Evolutionary conservation across 64 coral and sea anemone genomes (phyloP).

Genomic region (Actinia equina): DNA sequence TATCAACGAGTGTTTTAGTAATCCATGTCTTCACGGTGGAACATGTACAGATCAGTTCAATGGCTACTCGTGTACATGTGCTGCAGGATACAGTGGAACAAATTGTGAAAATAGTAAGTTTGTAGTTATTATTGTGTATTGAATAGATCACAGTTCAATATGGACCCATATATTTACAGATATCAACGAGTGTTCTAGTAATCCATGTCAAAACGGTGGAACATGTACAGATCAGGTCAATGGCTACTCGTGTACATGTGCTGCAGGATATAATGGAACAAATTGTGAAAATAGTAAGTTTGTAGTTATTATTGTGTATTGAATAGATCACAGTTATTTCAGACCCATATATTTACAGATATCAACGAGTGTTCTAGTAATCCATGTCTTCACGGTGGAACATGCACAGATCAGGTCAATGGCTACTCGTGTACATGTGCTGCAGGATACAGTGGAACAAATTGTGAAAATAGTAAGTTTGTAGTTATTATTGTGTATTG

Average conservation of each 20-base stretch:
- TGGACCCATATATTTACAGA: neutral
- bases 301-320: too few species aligned
- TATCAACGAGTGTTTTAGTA: neutral
- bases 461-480: neutral
- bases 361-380: too few species aligned
- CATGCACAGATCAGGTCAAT: neutral
- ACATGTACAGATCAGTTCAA: neutral
- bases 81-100: neutral
- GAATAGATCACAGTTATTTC: too few species aligned
- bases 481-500: neutral
- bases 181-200: too few species aligned
- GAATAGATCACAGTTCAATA: too few species aligned
- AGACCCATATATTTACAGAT: too few species aligned
- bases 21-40: neutral
- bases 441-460: neutral
- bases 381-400: neutral
- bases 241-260: constrained; percentile 6
- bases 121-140: neutral
- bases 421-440: constrained; percentile 5
- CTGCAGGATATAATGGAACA: neutral
- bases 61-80: constrained; percentile 3
- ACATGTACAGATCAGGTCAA: neutral
- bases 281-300: neutral
- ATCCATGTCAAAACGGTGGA: neutral
- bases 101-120: neutral